phyloP scores from a whole-genome alignment of 1,140 invertebrate genomes.

The Saccostrea glomerata region DNA sequence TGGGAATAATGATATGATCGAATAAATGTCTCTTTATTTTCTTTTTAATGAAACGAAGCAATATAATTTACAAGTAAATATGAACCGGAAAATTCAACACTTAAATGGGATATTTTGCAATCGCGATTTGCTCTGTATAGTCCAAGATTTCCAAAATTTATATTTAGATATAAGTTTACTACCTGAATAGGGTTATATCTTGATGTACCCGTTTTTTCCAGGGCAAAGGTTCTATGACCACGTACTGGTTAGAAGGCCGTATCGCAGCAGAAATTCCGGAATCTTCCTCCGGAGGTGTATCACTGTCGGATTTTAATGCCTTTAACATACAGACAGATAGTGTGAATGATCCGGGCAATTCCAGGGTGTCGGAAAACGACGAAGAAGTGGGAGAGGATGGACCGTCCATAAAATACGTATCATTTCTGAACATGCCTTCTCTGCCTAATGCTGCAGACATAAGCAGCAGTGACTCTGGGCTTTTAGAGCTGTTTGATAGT shows the following conservation, averaged over 20 bases:
- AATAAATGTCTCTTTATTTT: too few relatives aligned
- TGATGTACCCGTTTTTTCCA: slow-evolving; percentile 26
- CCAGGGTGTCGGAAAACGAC: neutral
- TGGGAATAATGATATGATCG: too few relatives aligned
- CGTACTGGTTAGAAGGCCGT: slow-evolving; percentile 61
- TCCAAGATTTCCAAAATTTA: neutral
- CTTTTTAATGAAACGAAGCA: too few relatives aligned
- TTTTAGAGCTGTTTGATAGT: neutral
- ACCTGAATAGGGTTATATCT: neutral
- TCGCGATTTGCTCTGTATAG: neutral
- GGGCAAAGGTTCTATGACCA: slow-evolving; percentile 63
- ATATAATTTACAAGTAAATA: too few relatives aligned
- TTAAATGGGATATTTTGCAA: too few relatives aligned
- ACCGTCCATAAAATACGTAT: slow-evolving; percentile 9
- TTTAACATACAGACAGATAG: slow-evolving; percentile 15
- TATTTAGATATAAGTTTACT: neutral
- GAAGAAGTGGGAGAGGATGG: neutral
- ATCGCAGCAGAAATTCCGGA: neutral
- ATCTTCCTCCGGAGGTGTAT: neutral
- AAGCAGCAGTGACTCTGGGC: neutral
- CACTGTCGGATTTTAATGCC: slow-evolving; percentile 5
- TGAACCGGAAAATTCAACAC: too few relatives aligned
- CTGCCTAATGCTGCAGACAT: slow-evolving; percentile 39
- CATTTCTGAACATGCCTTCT: slow-evolving; percentile 17
- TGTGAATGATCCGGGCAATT: neutral